Evolutionary conservation across 2,797 vertebrate species (phyloP).

Genomic region (Lepus townsendii): DNA sequence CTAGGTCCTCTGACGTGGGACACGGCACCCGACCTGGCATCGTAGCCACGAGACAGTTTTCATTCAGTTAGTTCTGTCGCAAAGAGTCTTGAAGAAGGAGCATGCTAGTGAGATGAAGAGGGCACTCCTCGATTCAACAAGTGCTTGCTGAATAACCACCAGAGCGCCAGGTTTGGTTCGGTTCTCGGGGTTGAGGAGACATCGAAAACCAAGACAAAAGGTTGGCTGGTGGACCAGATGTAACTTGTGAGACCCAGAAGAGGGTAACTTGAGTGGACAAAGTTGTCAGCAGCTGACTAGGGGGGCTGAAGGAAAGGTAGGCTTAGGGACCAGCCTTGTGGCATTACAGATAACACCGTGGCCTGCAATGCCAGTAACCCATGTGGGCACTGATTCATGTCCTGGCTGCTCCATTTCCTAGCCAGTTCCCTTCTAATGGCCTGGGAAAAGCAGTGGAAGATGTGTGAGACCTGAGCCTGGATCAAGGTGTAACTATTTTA

Average conservation of each 20-base stretch:
- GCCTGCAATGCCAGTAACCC: too few relatives aligned
- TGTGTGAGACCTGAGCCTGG: too few relatives aligned
- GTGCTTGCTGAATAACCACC: not conserved
- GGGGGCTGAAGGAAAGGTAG: not conserved
- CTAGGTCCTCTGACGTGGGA: too few relatives aligned
- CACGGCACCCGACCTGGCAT: too few relatives aligned
- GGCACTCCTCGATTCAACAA: not conserved
- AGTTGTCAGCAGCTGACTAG: not conserved
- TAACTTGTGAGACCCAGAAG: not conserved
- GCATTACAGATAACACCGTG: too few relatives aligned
- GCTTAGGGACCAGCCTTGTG: too few relatives aligned
- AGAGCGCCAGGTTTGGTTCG: not conserved
- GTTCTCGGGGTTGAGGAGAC: not conserved
- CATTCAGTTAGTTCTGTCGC: not conserved
- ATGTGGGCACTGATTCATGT: too few relatives aligned
- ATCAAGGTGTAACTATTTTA: too few relatives aligned
- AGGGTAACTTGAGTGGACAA: not conserved
- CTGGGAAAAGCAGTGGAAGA: too few relatives aligned
- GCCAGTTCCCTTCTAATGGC: too few relatives aligned
- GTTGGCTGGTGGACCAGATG: not conserved
- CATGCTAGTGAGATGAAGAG: not conserved
- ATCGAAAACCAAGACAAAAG: not conserved
- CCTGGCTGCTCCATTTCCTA: too few relatives aligned
- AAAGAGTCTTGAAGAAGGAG: not conserved
- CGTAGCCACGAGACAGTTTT: not conserved